Evolutionary conservation across 2,888 invertebrate species (phyloP).

Genomic region (Nomada hirtipes): DNA sequence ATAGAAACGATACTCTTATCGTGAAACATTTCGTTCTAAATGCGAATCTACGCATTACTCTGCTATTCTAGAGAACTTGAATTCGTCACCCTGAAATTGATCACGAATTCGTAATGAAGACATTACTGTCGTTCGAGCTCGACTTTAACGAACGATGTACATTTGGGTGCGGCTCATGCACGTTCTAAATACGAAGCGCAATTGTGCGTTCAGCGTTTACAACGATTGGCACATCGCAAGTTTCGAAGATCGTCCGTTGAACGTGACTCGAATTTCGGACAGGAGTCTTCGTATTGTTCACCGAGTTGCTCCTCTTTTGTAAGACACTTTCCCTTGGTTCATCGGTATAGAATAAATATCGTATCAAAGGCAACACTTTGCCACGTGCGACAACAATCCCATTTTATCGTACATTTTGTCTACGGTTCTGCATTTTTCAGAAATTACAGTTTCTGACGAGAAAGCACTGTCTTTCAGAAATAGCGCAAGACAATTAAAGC

Average conservation of each 20-base stretch:
- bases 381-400: neutral
- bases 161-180: constrained; percentile 43
- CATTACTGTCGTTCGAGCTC: neutral
- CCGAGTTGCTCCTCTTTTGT: constrained; percentile 15
- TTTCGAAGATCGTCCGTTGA: constrained; percentile 57
- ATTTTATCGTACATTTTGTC: neutral
- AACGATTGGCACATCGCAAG: constrained; percentile 73
- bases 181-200: constrained; percentile 54
- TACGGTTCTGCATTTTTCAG: neutral
- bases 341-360: constrained; percentile 17
- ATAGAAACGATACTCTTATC: too few relatives aligned
- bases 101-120: neutral
- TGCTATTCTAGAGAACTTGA: too few relatives aligned
- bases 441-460: neutral
- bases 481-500: too few relatives aligned
- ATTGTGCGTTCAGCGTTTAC: constrained; percentile 70
- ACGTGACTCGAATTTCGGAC: constrained; percentile 53
- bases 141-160: neutral
- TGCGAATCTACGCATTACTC: too few relatives aligned
- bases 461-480: too few relatives aligned
- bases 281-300: constrained; percentile 17
- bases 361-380: neutral
- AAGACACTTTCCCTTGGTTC: constrained; percentile 35
- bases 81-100: too few relatives aligned
- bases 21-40: too few relatives aligned